A percentile compares a stretch with the other conserved stretches of the same genome.
Evolutionary conservation across 2,797 vertebrate species (phyloP).

Genomic region (Glossophaga mutica): DNA sequence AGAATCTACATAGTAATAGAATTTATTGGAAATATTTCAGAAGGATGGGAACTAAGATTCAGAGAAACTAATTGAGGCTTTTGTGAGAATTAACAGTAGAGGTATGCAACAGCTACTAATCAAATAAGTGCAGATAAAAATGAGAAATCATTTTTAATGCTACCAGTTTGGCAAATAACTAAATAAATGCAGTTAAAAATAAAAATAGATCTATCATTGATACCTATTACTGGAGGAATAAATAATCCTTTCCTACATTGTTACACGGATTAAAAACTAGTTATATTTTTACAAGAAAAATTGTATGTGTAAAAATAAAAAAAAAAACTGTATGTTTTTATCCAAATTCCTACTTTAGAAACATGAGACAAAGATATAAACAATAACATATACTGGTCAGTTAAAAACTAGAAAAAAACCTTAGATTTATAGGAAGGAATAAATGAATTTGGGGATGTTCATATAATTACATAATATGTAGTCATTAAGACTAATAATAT

Average conservation of each 20-base stretch:
- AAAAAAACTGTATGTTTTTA: neutral
- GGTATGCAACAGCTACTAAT: neutral
- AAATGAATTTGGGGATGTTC: neutral
- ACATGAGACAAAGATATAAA: neutral
- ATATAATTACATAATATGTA: neutral
- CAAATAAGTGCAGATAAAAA: neutral
- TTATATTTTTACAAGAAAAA: neutral
- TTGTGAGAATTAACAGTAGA: neutral
- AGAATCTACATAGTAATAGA: neutral
- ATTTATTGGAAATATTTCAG: constrained; percentile 9
- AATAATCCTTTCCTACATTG: neutral
- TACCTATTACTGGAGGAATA: neutral
- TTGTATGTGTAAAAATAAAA: neutral
- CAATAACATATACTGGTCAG: neutral
- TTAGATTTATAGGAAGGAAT: neutral
- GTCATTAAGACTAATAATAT: neutral
- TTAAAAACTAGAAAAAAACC: neutral
- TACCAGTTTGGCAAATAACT: neutral
- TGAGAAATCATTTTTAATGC: neutral
- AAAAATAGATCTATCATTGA: neutral
- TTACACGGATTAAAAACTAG: neutral
- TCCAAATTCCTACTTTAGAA: neutral
- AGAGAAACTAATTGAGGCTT: neutral
- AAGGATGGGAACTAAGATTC: neutral
- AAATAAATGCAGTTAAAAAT: neutral